Conservation (phyloP, 1,140 invertebrate genomes). For the Bombyx mandarina region DNA sequence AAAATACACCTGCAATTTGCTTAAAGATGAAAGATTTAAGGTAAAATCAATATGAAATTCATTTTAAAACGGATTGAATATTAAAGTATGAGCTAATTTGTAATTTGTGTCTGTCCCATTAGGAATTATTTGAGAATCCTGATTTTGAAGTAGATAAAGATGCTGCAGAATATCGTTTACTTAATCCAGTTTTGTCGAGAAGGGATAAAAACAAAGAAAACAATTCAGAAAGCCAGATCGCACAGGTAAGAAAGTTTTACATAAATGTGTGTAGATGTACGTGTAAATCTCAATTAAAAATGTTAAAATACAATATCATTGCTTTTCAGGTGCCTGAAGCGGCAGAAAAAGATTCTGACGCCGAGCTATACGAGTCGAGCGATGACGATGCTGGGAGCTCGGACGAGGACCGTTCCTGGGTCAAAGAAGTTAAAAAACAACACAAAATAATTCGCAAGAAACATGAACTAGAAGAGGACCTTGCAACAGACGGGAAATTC, state of each 20-base stretch:
- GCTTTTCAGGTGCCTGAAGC: slow-evolving; percentile 41
- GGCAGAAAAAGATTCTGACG: slow-evolving; percentile 58
- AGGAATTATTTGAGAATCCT: slow-evolving; percentile 89
- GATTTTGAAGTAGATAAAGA: slow-evolving; percentile 94
- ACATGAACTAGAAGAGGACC: slow-evolving; percentile 40
- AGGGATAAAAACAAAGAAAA: slow-evolving; percentile 64
- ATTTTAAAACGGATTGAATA: neutral
- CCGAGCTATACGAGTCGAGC: slow-evolving; percentile 57
- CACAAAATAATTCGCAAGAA: slow-evolving; percentile 67
- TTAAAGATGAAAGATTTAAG: slow-evolving; percentile 92
- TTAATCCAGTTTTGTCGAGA: slow-evolving; percentile 92
- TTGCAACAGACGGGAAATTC: slow-evolving; percentile 31
- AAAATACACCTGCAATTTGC: slow-evolving; percentile 75
- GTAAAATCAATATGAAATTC: slow-evolving; percentile 19
- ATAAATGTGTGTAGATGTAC: slow-evolving; percentile 38
- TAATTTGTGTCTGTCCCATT: slow-evolving; percentile 1
- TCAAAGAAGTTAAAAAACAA: slow-evolving; percentile 85
- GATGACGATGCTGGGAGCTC: slow-evolving; percentile 66
- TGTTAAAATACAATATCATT: slow-evolving; percentile 29
- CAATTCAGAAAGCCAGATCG: slow-evolving; percentile 35
- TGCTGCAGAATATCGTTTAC: slow-evolving; percentile 86
- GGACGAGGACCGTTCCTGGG: slow-evolving; percentile 85
- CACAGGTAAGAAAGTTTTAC: slow-evolving; percentile 37
- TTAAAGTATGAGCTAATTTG: too few relatives aligned
- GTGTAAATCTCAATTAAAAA: slow-evolving; percentile 42